These are phyloP conservation scores for Halictus ligatus DNA, from an alignment of 2,888 invertebrate genomes.

Conservation along the genomic window DNA sequence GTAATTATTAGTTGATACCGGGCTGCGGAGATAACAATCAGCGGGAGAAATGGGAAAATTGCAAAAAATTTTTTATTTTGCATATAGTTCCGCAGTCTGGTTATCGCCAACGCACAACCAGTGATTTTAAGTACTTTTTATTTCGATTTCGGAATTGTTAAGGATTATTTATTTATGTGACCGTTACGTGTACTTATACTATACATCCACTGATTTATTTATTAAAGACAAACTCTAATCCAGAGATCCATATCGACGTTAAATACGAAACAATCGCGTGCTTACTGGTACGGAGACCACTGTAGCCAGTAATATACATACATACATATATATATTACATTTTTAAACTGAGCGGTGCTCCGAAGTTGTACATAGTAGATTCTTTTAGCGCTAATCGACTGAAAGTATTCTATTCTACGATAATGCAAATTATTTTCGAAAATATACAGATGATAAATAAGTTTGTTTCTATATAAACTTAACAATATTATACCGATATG, in stretches of 20 bases:
- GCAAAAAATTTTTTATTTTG: background rate
- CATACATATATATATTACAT: constrained; percentile 13
- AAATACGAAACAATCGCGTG: background rate
- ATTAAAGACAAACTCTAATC: background rate
- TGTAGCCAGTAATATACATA: constrained; percentile 20
- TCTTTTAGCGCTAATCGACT: constrained; percentile 15
- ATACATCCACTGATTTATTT: background rate
- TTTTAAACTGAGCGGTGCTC: constrained; percentile 25
- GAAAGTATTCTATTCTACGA: constrained; percentile 33
- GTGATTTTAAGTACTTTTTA: background rate
- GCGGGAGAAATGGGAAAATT: too few species aligned
- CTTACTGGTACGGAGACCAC: background rate
- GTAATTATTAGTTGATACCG: background rate
- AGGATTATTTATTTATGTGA: background rate
- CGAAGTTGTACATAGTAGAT: constrained; percentile 14
- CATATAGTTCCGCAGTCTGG: background rate
- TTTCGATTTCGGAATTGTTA: background rate
- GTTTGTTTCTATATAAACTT: constrained; percentile 48
- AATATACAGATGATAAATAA: constrained; percentile 34
- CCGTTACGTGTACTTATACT: background rate
- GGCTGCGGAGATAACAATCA: background rate
- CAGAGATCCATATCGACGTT: background rate
- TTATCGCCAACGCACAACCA: constrained; percentile 6
- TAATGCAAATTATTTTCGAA: constrained; percentile 56
- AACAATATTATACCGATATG: constrained; percentile 36